Evolutionary conservation across 2,797 vertebrate genomes (phyloP).

Genomic region (Rhabdomys pumilio): DNA sequence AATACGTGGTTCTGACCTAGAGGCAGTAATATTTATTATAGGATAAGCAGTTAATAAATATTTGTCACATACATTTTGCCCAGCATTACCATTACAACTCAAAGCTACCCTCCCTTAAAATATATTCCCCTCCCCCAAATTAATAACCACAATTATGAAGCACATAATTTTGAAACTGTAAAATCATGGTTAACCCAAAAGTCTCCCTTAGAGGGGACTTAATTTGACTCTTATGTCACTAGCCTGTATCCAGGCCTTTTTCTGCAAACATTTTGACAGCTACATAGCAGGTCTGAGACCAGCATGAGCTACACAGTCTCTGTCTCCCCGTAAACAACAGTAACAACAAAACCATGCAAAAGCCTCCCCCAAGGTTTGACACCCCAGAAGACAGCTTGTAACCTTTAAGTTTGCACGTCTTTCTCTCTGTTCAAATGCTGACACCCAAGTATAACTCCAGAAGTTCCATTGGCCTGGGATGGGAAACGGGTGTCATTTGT

Average conservation of each 20-base stretch:
- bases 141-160: neutral
- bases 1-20: neutral
- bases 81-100: constrained; percentile 20
- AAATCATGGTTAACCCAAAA: constrained; percentile 40
- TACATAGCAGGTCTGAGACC: neutral
- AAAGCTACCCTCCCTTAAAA: constrained; percentile 16
- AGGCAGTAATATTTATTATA: constrained; percentile 33
- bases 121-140: neutral
- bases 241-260: neutral
- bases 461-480: neutral
- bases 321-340: neutral
- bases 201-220: neutral
- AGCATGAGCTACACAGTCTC: neutral
- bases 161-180: constrained; percentile 46
- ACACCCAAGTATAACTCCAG: neutral
- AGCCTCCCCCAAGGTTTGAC: neutral
- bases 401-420: neutral
- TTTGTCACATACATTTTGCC: constrained; percentile 1
- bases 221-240: neutral
- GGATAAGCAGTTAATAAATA: constrained; percentile 49
- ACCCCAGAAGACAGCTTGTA: neutral
- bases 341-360: neutral
- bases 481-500: neutral
- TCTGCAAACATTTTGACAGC: constrained; percentile 30
- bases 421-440: neutral